Evolutionary conservation across 2,888 invertebrate genomes (phyloP).

Genomic region (Sthenelais limicola): DNA sequence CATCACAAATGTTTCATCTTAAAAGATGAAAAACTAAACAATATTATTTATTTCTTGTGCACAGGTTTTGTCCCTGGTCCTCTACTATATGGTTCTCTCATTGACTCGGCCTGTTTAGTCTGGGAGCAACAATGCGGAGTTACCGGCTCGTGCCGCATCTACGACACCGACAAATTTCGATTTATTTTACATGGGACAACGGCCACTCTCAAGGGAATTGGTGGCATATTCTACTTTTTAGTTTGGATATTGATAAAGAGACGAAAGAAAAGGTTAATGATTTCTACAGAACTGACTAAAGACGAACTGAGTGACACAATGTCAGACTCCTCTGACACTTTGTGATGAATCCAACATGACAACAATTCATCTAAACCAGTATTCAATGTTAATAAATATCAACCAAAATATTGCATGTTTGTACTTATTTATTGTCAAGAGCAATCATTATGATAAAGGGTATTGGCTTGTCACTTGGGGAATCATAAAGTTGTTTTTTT

Average conservation of each 20-base stretch:
- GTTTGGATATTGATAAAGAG: slow-evolving; percentile 10
- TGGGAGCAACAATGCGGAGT: slow-evolving; percentile 50
- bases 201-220: slow-evolving; percentile 15
- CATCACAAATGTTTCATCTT: not conserved
- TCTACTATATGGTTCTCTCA: slow-evolving; percentile 48
- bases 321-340: too few relatives aligned
- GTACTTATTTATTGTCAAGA: too few relatives aligned
- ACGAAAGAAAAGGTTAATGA: slow-evolving; percentile 1
- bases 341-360: too few relatives aligned
- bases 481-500: too few relatives aligned
- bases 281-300: too few relatives aligned
- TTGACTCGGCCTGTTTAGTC: slow-evolving; percentile 52
- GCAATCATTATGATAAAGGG: too few relatives aligned
- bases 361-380: too few relatives aligned
- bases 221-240: slow-evolving; percentile 3
- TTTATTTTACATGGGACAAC: slow-evolving; percentile 46
- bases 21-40: not conserved
- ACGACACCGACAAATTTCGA: slow-evolving; percentile 49
- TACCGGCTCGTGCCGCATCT: slow-evolving; percentile 48
- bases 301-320: too few relatives aligned
- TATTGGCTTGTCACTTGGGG: too few relatives aligned
- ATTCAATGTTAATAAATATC: too few relatives aligned
- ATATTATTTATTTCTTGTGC: slow-evolving; percentile 30
- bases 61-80: slow-evolving; percentile 54
- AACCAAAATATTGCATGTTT: too few relatives aligned